Percentiles rank a stretch among this genome's conserved stretches.
Evolutionary conservation across 2,113 vertebrate species (phyloP).

Genomic region (Lophochroa leadbeateri): DNA sequence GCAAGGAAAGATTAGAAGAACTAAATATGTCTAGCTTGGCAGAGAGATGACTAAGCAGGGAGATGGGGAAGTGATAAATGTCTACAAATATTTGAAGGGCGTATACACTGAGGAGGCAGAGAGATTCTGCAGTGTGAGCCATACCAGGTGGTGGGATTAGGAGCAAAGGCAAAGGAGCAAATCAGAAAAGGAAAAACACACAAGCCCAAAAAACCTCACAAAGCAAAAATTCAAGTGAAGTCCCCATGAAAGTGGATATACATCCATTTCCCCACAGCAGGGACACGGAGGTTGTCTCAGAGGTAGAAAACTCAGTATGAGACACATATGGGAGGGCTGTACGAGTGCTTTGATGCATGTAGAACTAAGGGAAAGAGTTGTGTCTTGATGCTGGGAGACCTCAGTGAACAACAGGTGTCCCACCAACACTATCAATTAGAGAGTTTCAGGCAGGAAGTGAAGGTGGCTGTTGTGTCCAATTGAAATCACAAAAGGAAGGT

Average conservation of each 20-base stretch:
- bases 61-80: slow-evolving; percentile 46
- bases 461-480: neutral
- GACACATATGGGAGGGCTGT: slow-evolving; percentile 16
- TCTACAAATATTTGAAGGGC: slow-evolving; percentile 61
- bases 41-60: slow-evolving; percentile 55
- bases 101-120: slow-evolving; percentile 25
- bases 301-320: neutral
- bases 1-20: slow-evolving; percentile 64
- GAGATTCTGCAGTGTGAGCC: slow-evolving; percentile 32
- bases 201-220: neutral
- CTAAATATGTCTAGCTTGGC: slow-evolving; percentile 61
- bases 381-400: slow-evolving; percentile 28
- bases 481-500: slow-evolving; percentile 35
- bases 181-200: neutral
- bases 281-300: neutral
- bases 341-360: neutral
- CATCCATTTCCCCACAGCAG: neutral
- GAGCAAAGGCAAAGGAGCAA: neutral
- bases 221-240: neutral
- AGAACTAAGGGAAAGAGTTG: neutral
- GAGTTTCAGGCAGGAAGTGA: neutral
- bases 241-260: neutral
- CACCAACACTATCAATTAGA: slow-evolving; percentile 2
- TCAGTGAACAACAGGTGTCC: slow-evolving; percentile 46
- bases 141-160: slow-evolving; percentile 60